Base-by-base conservation (phyloP, 2,888 invertebrate genomes). In the Drosophila siamana region DNA sequence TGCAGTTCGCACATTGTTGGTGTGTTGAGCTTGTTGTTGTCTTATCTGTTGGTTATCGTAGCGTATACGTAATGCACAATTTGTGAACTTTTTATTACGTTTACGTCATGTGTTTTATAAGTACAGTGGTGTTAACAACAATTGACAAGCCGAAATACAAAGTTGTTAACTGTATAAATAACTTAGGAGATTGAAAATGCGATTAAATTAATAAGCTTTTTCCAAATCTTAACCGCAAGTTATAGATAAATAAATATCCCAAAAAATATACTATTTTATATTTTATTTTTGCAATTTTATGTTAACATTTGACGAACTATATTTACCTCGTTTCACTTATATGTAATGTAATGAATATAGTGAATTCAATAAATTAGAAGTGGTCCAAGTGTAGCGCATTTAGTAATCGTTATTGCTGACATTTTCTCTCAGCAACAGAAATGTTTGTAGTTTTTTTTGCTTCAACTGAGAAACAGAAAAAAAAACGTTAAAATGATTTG, bases 1-100 rank as follows among this genome's bases (percentile, higher is more conserved):
- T 19, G 33, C 40, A 22, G 15, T 22, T n/a, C 50, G 7, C 60
- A 33, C 54, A 24, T 43, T 46, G 67, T 16, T 52, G 28, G 7
- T 40, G 9, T n/a, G n/a, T 22, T 7, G 30, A 22, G 28, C 8
- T 28, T 28, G 11, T 46, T 54, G 13, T 8, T 40, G 36, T 60
- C 46, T 69, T 66, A 54, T 55, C 52, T 41, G 48, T 33, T 40
- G 56, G 26, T 54, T 74, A 79, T 75, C 83, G 41, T 46, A 11
- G 65, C 76, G 69, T 75, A 79, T 75, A 79, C 76, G 80, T 75
- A 79, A 75, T 75, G 59, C 47, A 69, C 33, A 63, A 46, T 62
- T 59, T 69, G 22, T 28, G 57, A 47, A 48, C 16, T 56, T 24
- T 65, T 44, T 59, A 71, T 81, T 69, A 67, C 71, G 71, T 63